Percentiles rank a stretch among this genome's conserved stretches.
These are phyloP conservation scores for Horisme vitalbata DNA, from an alignment of 2,888 invertebrate genomes.

Conservation along the genomic window DNA sequence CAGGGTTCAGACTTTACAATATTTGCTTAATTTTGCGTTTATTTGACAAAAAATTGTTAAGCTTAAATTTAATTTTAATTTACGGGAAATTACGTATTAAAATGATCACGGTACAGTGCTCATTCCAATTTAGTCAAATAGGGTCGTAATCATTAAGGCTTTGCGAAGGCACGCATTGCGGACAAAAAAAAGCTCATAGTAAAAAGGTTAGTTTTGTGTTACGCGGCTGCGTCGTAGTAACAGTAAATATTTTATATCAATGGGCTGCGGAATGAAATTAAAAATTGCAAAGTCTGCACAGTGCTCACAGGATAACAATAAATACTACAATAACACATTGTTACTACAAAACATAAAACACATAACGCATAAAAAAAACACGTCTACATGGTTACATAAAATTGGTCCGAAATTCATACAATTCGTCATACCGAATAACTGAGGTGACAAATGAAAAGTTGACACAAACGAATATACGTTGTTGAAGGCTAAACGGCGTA, in stretches of 20 bases:
- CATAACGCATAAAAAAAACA: slow-evolving; percentile 36
- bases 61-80: no score
- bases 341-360: slow-evolving; percentile 22
- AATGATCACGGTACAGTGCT: no score
- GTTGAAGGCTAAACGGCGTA: slow-evolving; percentile 12
- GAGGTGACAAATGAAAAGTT: slow-evolving; percentile 32
- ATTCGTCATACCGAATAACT: slow-evolving; percentile 39
- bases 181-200: no score
- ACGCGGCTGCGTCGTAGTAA: no score
- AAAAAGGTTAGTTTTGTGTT: no score
- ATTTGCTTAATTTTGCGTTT: background rate
- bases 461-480: slow-evolving; percentile 34
- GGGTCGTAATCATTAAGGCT: no score
- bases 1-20: slow-evolving; percentile 1
- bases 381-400: slow-evolving; percentile 70
- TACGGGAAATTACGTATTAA: no score
- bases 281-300: slow-evolving; percentile 1
- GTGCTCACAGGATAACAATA: background rate
- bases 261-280: background rate
- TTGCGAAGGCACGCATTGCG: no score
- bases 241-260: background rate
- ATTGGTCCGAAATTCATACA: slow-evolving; percentile 73
- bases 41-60: background rate
- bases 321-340: background rate
- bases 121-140: no score